These are phyloP conservation scores for Hirundichthys speculiger DNA, from an alignment of 2,113 vertebrate species.

Conservation along the genomic window DNA sequence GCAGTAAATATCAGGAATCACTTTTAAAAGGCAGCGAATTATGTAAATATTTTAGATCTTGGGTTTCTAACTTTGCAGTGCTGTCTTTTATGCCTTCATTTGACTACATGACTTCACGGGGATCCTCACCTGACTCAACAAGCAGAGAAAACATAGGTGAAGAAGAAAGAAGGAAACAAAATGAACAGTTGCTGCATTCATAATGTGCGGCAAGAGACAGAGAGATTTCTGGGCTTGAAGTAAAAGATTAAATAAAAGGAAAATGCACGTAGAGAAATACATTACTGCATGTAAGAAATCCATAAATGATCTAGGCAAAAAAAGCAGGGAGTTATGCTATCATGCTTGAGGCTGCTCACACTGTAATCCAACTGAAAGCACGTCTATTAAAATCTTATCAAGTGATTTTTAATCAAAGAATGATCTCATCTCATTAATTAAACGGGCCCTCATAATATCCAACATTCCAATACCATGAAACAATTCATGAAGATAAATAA, in stretches of 20 bases:
- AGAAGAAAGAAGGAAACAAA: conserved; percentile 65
- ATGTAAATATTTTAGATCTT: conserved; percentile 24
- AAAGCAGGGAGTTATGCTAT: conserved; percentile 37
- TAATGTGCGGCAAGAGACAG: not conserved
- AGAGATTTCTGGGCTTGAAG: conserved; percentile 20
- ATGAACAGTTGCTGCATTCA: conserved; percentile 18
- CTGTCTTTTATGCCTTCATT: conserved; percentile 37
- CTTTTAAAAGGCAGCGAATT: conserved; percentile 21
- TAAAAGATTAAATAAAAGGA: conserved; percentile 42
- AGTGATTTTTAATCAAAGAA: conserved; percentile 70
- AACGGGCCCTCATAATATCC: conserved; percentile 45
- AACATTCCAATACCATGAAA: conserved; percentile 31
- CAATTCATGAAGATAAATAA: conserved; percentile 38
- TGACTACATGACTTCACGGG: conserved; percentile 35
- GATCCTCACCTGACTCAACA: conserved; percentile 43
- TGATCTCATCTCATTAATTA: conserved; percentile 70
- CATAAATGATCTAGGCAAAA: conserved; percentile 12
- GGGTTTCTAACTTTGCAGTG: conserved; percentile 37
- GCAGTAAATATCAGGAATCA: too few species aligned
- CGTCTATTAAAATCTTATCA: conserved; percentile 69
- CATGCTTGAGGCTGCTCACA: conserved; percentile 52
- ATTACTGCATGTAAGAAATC: conserved; percentile 11
- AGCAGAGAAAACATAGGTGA: conserved; percentile 32
- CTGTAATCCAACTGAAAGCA: conserved; percentile 63
- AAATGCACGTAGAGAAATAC: not conserved